phyloP scores from a whole-genome alignment of 2,888 invertebrate species.

The Macaria liturata region DNA sequence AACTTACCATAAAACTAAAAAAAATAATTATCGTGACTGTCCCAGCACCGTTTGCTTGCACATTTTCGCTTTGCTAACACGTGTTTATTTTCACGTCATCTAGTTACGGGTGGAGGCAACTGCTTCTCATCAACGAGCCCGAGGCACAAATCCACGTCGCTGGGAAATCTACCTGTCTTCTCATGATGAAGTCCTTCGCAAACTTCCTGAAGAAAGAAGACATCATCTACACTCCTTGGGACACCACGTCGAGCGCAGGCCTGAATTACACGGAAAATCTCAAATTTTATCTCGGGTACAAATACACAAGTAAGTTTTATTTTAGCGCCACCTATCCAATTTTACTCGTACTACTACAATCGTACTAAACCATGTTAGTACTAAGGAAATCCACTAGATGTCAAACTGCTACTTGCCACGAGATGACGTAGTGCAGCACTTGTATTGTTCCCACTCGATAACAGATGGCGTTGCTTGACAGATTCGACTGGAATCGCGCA shows the following conservation, averaged over 20 bases:
- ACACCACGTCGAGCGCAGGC: constrained; percentile 82
- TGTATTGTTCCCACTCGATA: constrained; percentile 37
- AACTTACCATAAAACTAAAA: too few relatives aligned
- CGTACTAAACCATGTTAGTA: neutral
- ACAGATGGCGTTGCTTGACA: constrained; percentile 65
- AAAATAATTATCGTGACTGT: constrained; percentile 16
- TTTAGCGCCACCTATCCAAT: constrained; percentile 36
- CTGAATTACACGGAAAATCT: constrained; percentile 84
- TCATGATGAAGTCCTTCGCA: constrained; percentile 89
- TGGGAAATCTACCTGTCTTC: constrained; percentile 88
- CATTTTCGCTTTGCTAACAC: constrained; percentile 69
- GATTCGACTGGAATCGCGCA: constrained; percentile 88
- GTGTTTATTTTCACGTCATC: constrained; percentile 68
- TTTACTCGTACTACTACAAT: constrained; percentile 23
- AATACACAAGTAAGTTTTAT: constrained; percentile 87
- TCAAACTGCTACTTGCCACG: constrained; percentile 22
- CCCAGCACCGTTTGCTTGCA: constrained; percentile 50
- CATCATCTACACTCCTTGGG: constrained; percentile 82
- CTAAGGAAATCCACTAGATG: constrained; percentile 6
- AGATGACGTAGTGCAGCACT: constrained; percentile 38
- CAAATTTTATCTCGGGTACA: constrained; percentile 85
- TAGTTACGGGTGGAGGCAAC: constrained; percentile 88
- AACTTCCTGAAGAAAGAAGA: constrained; percentile 79
- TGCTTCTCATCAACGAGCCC: constrained; percentile 88
- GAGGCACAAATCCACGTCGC: constrained; percentile 86